Evolutionary conservation across 1,140 invertebrate species (phyloP).

Genomic region (Bilobella aurantiaca): DNA sequence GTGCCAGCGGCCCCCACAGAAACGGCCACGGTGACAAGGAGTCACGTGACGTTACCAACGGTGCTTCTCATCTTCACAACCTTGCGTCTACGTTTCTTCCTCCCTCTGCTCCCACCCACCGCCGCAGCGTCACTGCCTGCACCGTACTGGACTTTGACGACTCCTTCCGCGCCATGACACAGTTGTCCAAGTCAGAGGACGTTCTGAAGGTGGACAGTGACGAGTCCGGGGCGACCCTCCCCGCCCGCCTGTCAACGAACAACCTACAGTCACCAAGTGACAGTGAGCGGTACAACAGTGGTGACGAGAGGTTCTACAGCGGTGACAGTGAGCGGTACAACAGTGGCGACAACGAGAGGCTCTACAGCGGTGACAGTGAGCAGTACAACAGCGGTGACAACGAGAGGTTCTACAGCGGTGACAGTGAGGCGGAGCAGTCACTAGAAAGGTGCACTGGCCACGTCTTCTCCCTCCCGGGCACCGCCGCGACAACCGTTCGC

Average conservation of each 20-base stretch:
- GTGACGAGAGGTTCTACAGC: too few species aligned
- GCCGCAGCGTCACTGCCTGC: not conserved
- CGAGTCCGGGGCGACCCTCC: not conserved
- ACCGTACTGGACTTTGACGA: conserved; percentile 12
- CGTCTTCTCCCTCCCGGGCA: too few species aligned
- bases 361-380: conserved; percentile 35
- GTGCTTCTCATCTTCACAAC: too few species aligned
- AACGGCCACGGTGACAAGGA: not conserved
- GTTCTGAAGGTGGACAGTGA: conserved; percentile 17
- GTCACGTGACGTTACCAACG: not conserved
- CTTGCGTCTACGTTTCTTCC: not conserved
- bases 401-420: conserved; percentile 33
- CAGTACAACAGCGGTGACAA: conserved; percentile 25
- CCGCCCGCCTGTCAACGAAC: not conserved
- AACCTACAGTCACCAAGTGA: conserved; percentile 21
- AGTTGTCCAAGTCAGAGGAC: too few species aligned
- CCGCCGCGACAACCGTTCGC: too few species aligned
- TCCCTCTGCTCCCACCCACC: not conserved
- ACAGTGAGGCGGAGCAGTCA: conserved; percentile 32
- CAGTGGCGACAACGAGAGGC: too few species aligned
- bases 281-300: too few species aligned
- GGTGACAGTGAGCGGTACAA: too few species aligned
- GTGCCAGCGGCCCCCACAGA: not conserved
- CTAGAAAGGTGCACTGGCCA: too few species aligned
- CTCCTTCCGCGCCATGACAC: too few species aligned